Conservation (phyloP, 2,797 vertebrate genomes). For the Craterocephalus amniculus region DNA sequence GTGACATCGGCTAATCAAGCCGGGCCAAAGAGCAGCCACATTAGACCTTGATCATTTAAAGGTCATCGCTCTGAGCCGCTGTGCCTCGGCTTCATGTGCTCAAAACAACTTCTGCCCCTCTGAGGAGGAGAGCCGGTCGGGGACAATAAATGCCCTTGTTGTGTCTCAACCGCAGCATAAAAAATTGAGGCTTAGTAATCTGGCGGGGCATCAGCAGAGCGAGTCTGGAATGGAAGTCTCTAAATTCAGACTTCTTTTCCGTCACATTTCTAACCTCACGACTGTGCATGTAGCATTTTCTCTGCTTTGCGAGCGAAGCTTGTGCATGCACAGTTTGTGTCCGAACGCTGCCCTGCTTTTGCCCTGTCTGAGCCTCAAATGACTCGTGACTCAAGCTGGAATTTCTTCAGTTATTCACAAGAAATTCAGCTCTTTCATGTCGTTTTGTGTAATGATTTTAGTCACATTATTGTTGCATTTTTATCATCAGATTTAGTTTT, state of each 20-base stretch:
- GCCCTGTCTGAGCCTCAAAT: not conserved
- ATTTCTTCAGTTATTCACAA: not conserved
- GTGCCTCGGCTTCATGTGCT: slow-evolving; percentile 39
- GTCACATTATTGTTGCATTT: not conserved
- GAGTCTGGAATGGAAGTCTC: slow-evolving; percentile 41
- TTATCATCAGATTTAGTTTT: not conserved
- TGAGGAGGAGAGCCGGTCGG: slow-evolving; percentile 41
- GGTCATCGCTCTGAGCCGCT: slow-evolving; percentile 50
- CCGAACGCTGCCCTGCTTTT: not conserved
- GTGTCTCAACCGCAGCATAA: slow-evolving; percentile 34
- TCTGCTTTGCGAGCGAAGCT: slow-evolving; percentile 9
- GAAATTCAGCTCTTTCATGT: not conserved
- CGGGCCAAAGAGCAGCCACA: slow-evolving; percentile 53
- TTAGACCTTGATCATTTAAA: slow-evolving; percentile 61
- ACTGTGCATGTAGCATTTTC: slow-evolving; percentile 26
- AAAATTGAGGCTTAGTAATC: slow-evolving; percentile 58
- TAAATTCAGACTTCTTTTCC: slow-evolving; percentile 45
- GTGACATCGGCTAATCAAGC: slow-evolving; percentile 67
- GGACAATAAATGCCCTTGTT: slow-evolving; percentile 72
- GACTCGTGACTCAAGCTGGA: not conserved
- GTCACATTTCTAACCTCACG: not conserved
- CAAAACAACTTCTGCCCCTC: slow-evolving; percentile 62
- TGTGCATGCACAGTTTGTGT: not conserved
- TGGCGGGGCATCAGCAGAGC: slow-evolving; percentile 62
- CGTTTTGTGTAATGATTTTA: not conserved